phyloP scores from a whole-genome alignment of 2,888 invertebrate species.

The Nemotelus nigrinus region DNA sequence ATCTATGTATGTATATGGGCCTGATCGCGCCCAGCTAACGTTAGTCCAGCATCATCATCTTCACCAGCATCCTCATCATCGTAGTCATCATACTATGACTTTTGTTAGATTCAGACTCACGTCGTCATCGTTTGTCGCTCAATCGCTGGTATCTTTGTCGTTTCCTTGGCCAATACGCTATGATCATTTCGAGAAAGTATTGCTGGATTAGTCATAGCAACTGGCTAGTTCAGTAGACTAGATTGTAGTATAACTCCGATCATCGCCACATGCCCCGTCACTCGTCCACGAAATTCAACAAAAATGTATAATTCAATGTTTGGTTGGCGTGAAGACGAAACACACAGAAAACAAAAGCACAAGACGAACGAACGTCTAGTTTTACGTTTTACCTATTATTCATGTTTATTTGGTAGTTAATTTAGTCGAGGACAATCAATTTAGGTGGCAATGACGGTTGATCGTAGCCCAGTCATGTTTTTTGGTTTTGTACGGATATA shows the following conservation, averaged over 20 bases:
- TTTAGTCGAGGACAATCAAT: constrained; percentile 40
- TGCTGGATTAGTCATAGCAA: neutral
- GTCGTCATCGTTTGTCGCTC: neutral
- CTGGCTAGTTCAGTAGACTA: too few species aligned
- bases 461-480: constrained; percentile 2
- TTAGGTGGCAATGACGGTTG: constrained; percentile 29
- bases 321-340: too few species aligned
- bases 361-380: constrained; percentile 18
- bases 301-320: too few species aligned
- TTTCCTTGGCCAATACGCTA: neutral
- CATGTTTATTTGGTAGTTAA: constrained; percentile 44
- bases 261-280: too few species aligned
- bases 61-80: constrained; percentile 8
- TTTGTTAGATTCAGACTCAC: neutral
- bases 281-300: too few species aligned
- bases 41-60: neutral
- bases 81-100: constrained; percentile 21
- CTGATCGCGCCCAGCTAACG: constrained; percentile 9
- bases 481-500: neutral
- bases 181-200: constrained; percentile 18
- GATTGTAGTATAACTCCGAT: too few species aligned
- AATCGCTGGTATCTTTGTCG: neutral
- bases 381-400: constrained; percentile 42
- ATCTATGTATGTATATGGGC: neutral
- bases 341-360: too few species aligned